These are phyloP conservation scores for Gymnocephalus cernua DNA, from an alignment of 2,113 vertebrate species.

Conservation along the genomic window DNA sequence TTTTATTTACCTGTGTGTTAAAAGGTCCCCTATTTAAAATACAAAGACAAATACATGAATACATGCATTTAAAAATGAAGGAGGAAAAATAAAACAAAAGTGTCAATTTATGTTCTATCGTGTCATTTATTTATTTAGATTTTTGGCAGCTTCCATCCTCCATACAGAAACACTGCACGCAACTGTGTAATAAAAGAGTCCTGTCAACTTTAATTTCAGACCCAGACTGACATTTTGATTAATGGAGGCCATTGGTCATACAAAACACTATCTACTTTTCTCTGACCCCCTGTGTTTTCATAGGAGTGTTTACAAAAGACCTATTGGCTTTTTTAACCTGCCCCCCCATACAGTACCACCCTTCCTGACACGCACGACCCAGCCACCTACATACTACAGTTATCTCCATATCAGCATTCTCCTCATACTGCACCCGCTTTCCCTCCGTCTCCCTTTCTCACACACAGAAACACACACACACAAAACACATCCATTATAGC, in stretches of 20 bases:
- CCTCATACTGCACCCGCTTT: slow-evolving; percentile 21
- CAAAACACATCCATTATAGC: slow-evolving; percentile 55
- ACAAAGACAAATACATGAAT: too few species aligned
- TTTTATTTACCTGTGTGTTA: too few species aligned
- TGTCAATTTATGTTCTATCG: too few species aligned
- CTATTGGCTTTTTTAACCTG: slow-evolving; percentile 58
- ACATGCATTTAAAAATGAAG: too few species aligned
- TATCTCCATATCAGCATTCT: slow-evolving; percentile 61
- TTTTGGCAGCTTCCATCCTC: too few species aligned
- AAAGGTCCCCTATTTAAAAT: too few species aligned
- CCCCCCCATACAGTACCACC: slow-evolving; percentile 54
- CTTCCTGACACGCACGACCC: slow-evolving; percentile 67
- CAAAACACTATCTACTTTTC: slow-evolving; percentile 39
- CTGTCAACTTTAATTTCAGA: not conserved
- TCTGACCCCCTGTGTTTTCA: slow-evolving; percentile 71
- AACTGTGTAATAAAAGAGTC: not conserved
- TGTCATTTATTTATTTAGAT: too few species aligned
- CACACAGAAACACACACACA: slow-evolving; percentile 16
- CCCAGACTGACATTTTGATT: slow-evolving; percentile 8
- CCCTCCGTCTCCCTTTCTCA: slow-evolving; percentile 6
- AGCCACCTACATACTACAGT: slow-evolving; percentile 46
- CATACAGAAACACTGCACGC: not conserved
- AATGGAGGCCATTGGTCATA: slow-evolving; percentile 6
- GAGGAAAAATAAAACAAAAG: too few species aligned
- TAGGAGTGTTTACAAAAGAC: slow-evolving; percentile 63